A percentile compares a stretch with the other conserved stretches of the same genome.
Conservation (phyloP, 92 coral and sea anemone genomes). For the Porites cylindrica region DNA sequence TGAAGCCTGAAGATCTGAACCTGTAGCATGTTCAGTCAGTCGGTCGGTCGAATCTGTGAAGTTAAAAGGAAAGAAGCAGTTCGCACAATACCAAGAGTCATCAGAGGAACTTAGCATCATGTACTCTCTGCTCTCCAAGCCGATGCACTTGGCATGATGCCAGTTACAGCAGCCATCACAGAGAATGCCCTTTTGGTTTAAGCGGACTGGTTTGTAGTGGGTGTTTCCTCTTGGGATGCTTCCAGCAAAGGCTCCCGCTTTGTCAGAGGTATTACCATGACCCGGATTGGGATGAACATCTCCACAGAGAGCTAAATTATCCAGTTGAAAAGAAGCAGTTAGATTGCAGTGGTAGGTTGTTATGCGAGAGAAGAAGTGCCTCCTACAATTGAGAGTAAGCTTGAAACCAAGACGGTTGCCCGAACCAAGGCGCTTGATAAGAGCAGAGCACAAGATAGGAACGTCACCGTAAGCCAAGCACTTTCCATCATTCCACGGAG, state of each 20-base stretch:
- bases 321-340: conserved; percentile 16
- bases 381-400: not conserved
- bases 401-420: not conserved
- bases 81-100: conserved; percentile 37
- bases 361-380: conserved; percentile 1
- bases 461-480: too few relatives aligned
- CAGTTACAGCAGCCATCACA: conserved; percentile 57
- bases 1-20: too few relatives aligned
- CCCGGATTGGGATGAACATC: conserved; percentile 19
- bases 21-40: not conserved
- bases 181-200: conserved; percentile 51
- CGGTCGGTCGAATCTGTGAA: conserved; percentile 46
- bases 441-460: too few relatives aligned
- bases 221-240: too few relatives aligned
- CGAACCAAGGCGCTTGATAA: too few relatives aligned
- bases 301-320: conserved; percentile 4
- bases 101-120: conserved; percentile 47
- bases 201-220: not conserved
- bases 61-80: conserved; percentile 46
- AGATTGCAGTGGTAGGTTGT: not conserved
- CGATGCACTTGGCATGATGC: conserved; percentile 47
- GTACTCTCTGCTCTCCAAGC: conserved; percentile 39
- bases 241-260: too few relatives aligned
- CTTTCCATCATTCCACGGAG: not conserved
- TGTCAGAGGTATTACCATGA: not conserved